A percentile compares a stretch with the other conserved stretches of the same genome.
Evolutionary conservation across 2,888 invertebrate species (phyloP).

Genomic region (Seladonia tumulorum): DNA sequence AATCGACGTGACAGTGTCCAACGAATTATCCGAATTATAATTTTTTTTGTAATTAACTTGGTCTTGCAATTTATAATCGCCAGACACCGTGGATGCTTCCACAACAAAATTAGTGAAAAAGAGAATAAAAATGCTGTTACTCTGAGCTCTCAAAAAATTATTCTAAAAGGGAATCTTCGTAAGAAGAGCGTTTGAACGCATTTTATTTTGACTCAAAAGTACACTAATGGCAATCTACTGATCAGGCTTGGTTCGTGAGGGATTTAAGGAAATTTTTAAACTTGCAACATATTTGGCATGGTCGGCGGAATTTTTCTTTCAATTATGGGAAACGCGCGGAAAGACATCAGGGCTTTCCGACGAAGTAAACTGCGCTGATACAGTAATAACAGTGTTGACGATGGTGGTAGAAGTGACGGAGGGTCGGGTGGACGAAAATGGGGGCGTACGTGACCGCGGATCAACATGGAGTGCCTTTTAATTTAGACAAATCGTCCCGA

Average conservation of each 20-base stretch:
- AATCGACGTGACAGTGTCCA: too few species aligned
- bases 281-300: neutral
- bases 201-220: neutral
- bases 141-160: too few species aligned
- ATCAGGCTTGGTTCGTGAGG: neutral
- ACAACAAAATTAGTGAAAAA: too few species aligned
- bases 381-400: slow-evolving; percentile 53
- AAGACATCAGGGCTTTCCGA: neutral
- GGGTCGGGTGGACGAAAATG: slow-evolving; percentile 57
- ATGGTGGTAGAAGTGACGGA: slow-evolving; percentile 34
- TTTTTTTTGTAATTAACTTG: too few species aligned
- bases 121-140: too few species aligned
- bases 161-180: too few species aligned
- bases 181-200: neutral
- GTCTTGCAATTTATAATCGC: too few species aligned
- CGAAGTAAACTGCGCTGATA: slow-evolving; percentile 13
- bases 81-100: too few species aligned
- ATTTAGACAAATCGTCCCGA: slow-evolving; percentile 84
- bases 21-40: too few species aligned
- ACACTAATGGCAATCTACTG: neutral
- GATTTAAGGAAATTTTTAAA: neutral
- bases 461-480: slow-evolving; percentile 80
- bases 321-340: neutral
- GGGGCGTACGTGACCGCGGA: slow-evolving; percentile 73
- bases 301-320: neutral